Evolutionary conservation across 2,797 vertebrate species (phyloP), one percentile per base, ranked within the genome.

Genomic region (Monodelphis domestica): DNA sequence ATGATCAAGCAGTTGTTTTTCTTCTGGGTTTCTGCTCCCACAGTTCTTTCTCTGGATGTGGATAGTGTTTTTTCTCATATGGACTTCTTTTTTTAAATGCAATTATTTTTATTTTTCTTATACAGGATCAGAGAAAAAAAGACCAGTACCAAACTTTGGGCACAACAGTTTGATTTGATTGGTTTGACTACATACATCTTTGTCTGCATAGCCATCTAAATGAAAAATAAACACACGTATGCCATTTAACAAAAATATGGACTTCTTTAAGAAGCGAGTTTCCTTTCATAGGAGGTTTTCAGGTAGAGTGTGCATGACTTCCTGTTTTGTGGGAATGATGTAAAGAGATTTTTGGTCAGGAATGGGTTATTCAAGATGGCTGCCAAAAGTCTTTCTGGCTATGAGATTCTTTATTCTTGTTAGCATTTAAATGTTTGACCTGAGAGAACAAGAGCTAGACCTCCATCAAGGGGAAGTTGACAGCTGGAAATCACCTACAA

Each of bases 81-180:
- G n/a, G 57, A 12, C 11, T 29, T 30, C 5, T 53, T 53, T 5
- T 53, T 11, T 96, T 97, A 90, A 97, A 97, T 96, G 97, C 95
- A 96, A 97, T 97, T 97, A 87, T 97, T 97, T 98, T 98, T 98
- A 98, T 97, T 98, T 98, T 98, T 97, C 96, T 97, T 94, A 97
- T 98, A 98, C 96, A 98, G 98, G 97, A 97, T 96, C 96, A 98
- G 97, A 97, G 95, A n/a, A n/a, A 93, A 97, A 96, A 97, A n/a
- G n/a, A 97, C 91, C 96, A 98, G 97, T 97, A 97, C 94, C 98
- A 97, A 98, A 98, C 92, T 93, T 97, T 84, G 90, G 92, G 93
- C 98, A 97, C 95, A 97, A 97, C 12, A 93, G 97, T 97, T 97
- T 96, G 96, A 98, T 97, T 95, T 93, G 96, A 96, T 2, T 94